Evolutionary conservation across 2,797 vertebrate species (phyloP), one percentile per base, ranked within the genome.

Genomic region (Pseudochirops cupreus): DNA sequence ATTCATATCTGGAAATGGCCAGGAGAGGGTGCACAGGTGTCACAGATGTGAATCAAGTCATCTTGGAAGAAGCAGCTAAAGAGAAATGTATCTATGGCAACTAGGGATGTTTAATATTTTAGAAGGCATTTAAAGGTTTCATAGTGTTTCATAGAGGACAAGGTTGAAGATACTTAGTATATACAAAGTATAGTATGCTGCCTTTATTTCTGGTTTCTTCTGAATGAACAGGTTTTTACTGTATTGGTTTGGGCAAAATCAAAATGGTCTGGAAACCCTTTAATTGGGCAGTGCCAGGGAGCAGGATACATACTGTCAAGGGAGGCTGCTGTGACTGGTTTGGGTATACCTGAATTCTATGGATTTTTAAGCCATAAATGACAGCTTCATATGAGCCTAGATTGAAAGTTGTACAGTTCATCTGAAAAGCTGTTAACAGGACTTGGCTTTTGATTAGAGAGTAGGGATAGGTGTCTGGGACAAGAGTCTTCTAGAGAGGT

Each of bases 11-110:
- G 9, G 13, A 95, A 53, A 31, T 89, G 74, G 24, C 98, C 98
- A 97, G 97, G 95, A 98, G 98, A 97, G 98, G 97, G 97, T 94
- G 92, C 94, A 97, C 94, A 97, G 95, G 54, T 95, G 98, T 97
- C 95, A 87, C 39, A 95, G 62, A 96, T 97, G 90, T 0, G 13
- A 96, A 91, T 24, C 67, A 33, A 74, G 0, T 91, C 92, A 52
- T 12, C 18, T 94, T 94, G 33, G 21, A 29, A 93, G 57, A 92
- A 93, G 91, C 18, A 67, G 91, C 28, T 33, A 62, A 55, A n/a
- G 92, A 93, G 96, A 96, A 96, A 57, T 31, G 0, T 39, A 24
- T 94, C 93, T 97, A 62, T 97, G 74, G 91, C 55, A 97, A 46
- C 16, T 4, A 57, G 55, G 7, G 92, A 87, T 52, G 46, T 97